Base-by-base conservation (phyloP, 37 sponge, comb jelly and placozoan species). In the Eunapius fragilis region DNA sequence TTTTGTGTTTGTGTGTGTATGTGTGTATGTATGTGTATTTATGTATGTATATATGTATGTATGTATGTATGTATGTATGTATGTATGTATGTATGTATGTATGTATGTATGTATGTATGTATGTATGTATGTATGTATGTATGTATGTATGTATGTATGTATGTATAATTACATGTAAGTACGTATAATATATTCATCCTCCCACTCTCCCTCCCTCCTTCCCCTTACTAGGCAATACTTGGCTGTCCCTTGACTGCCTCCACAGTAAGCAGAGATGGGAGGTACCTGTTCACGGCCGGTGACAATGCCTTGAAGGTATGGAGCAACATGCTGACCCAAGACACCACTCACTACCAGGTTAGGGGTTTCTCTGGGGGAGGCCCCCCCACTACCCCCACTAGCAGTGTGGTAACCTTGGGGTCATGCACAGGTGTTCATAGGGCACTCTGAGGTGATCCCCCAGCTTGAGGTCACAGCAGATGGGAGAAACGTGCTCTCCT, bases 381-480 rank as follows among this genome's bases (percentile, higher is more conserved):
- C 22, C 14, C 22, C 58, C 22, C 22, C 22, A 12, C 14, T 1
- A 1, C 58, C 58, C 58, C 58, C 41, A 3, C 3, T 41, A 6
- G 41, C 41, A 19, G 58, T 11, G 13, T 78, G 67, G 9, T 84
- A n/a, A 3, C 6, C 24, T 75, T 4, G 25, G 36, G 67, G 6
- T 28, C 31, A 27, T 50, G 26, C 31, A 11, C 34, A 93, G 96
- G 91, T 93, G 31, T 95, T 93, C 75, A 90, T 95, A 67, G 96
- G 96, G 0, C 96, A 93, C 79, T 90, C 86, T 49, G 82, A 68
- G 4, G 31, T 72, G 31, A 85, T 95, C 26, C 79, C 58, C 23
- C 79, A 90, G 10, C 50, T 93, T 2, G 22, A 38, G 45, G 74
- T 95, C 67, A 72, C 95, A 50, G 37, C 72, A 5, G 74, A 84